Evolutionary conservation across 2,888 invertebrate species (phyloP), one percentile per base, ranked within the genome.

Genomic region (Notodromas monacha): DNA sequence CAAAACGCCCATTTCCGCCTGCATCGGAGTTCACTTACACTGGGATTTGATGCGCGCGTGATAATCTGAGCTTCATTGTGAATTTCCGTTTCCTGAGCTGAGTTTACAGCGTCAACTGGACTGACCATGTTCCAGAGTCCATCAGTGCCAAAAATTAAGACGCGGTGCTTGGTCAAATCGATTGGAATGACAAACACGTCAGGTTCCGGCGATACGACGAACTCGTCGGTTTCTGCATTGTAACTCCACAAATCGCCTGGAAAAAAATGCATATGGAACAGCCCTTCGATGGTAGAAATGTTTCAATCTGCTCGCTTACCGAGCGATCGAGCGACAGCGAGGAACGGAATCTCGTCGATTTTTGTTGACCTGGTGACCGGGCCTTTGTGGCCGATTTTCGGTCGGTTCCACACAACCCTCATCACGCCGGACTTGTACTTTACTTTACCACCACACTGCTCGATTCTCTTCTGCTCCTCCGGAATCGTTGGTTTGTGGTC

Each of bases 201-300:
- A 0, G 92, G 92, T 48, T 79, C 79, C 0, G 92, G 92, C 15
- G 84, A 84, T n/a, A 96, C 89, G 12, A 86, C 70, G 52, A 81
- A 96, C 48, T 73, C 68, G 48, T 81, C 68, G 40, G 67, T 63
- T 34, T 65, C 65, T 2, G 72, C 69, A 52, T 89, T 86, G 48
- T 81, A 89, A 42, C 86, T 86, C 92, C 92, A 96, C 11, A 96
- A 57, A 50, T 92, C 92, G 29, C 89, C 64, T 63, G 40, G 14
- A 42, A 38, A 35, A 29, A 28, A 29, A 36, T 32, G 15, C 28
- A 31, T 10, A 30, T 31, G 10, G 27, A 27, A 12, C 5, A 27
- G 6, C 5, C 8, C 12, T 27, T 27, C 10, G 11, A 21, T 8
- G n/a, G n/a, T 8, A 32, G 12, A 10, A 11, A 27, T 29, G 14